These are phyloP conservation scores for Amiota communis DNA, from an alignment of 2,888 invertebrate genomes.

Conservation along the genomic window DNA sequence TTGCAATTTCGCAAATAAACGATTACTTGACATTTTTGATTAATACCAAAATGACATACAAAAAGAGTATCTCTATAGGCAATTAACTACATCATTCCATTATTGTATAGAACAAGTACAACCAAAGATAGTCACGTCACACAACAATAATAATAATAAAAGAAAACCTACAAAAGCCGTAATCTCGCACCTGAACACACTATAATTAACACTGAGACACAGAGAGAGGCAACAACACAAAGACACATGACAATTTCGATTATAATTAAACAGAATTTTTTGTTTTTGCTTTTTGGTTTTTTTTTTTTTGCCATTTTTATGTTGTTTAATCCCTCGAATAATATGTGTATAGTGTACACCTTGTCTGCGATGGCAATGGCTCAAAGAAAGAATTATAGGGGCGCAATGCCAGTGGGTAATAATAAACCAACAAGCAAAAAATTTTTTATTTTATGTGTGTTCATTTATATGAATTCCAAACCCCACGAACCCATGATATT, in stretches of 20 bases:
- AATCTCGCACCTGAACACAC: conserved; percentile 34
- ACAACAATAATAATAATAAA: background rate
- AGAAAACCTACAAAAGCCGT: conserved; percentile 39
- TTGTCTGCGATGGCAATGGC: background rate
- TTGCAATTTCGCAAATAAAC: too few relatives aligned
- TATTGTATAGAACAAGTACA: too few relatives aligned
- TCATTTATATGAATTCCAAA: too few relatives aligned
- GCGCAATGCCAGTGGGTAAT: conserved; percentile 3
- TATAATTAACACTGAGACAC: conserved; percentile 49
- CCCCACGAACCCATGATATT: too few relatives aligned
- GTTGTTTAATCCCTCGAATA: conserved; percentile 13
- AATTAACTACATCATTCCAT: too few relatives aligned
- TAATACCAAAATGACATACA: background rate
- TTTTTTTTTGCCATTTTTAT: background rate
- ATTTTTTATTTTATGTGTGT: too few relatives aligned
- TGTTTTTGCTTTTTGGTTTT: background rate
- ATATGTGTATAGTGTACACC: background rate
- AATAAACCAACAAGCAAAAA: background rate
- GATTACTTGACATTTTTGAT: too few relatives aligned
- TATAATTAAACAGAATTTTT: conserved; percentile 14
- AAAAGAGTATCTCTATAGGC: background rate
- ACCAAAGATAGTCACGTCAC: background rate
- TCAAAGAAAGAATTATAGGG: conserved; percentile 3
- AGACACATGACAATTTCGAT: conserved; percentile 26
- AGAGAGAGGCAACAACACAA: conserved; percentile 16